phyloP scores from a whole-genome alignment of 1,140 invertebrate genomes.

The Macrotrachela quadricornifera region DNA sequence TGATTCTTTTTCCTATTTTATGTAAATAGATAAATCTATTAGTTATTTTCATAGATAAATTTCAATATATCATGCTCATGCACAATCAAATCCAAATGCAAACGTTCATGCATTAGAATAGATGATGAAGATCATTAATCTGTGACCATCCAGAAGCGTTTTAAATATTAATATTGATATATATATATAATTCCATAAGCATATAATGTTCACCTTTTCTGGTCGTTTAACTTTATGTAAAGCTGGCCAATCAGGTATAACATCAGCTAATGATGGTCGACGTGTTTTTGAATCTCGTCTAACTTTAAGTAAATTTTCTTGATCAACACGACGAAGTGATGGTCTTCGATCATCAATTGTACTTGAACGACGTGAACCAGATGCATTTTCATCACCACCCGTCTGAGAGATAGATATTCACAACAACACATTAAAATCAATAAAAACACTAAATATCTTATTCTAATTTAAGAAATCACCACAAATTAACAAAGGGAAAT shows the following conservation, averaged over 20 bases:
- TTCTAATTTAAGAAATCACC: not conserved
- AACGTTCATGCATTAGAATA: too few relatives aligned
- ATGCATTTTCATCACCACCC: not conserved
- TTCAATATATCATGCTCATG: too few relatives aligned
- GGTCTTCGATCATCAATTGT: conserved; percentile 1
- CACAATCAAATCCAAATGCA: too few relatives aligned
- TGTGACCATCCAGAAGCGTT: too few relatives aligned
- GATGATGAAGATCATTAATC: too few relatives aligned
- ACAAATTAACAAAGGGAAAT: not conserved
- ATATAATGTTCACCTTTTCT: conserved; percentile 3
- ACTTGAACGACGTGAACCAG: not conserved
- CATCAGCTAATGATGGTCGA: conserved; percentile 6
- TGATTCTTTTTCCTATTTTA: conserved; percentile 85
- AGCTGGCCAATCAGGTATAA: conserved; percentile 8
- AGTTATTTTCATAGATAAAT: too few relatives aligned
- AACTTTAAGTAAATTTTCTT: conserved; percentile 2
- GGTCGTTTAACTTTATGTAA: conserved; percentile 3
- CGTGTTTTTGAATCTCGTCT: conserved; percentile 6
- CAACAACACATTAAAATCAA: not conserved
- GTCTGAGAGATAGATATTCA: not conserved
- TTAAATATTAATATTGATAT: too few relatives aligned
- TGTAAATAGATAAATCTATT: too few relatives aligned
- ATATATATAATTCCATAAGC: not conserved
- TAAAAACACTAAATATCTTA: not conserved
- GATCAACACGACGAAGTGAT: conserved; percentile 6